Conservation (phyloP, 2,113 vertebrate species). For the Recurvirostra avosetta region DNA sequence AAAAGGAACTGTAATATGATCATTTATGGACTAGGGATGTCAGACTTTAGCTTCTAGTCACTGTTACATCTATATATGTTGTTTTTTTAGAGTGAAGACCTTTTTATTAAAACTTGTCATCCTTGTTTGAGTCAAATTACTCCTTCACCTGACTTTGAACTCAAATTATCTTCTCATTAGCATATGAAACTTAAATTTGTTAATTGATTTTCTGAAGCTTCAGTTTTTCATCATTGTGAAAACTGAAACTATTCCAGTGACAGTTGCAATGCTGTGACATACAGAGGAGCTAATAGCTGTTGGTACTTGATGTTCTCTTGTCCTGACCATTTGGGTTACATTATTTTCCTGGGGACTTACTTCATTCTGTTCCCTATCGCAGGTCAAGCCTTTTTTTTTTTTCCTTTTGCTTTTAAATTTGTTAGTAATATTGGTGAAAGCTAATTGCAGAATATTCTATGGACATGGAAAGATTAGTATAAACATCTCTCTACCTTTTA, state of each 20-base stretch:
- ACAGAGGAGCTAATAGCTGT: background rate
- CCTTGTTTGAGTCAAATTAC: background rate
- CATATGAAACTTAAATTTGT: background rate
- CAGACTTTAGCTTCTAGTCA: background rate
- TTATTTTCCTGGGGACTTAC: background rate
- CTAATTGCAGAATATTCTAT: background rate
- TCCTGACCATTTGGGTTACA: background rate
- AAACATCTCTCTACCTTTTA: background rate
- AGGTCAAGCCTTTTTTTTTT: background rate
- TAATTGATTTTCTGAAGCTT: background rate
- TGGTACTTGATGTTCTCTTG: background rate
- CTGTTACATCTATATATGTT: background rate
- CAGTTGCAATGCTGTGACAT: background rate
- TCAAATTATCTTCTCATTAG: background rate
- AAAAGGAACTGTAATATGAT: background rate
- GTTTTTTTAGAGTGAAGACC: background rate
- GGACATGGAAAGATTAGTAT: background rate
- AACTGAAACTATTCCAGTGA: background rate
- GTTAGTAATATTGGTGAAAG: background rate
- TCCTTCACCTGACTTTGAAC: background rate
- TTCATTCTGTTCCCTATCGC: background rate
- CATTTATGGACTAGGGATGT: background rate
- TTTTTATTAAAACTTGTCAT: background rate
- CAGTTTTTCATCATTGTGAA: background rate
- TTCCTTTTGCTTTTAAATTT: background rate